A percentile compares a stretch with the other conserved stretches of the same genome.
phyloP scores from a whole-genome alignment of 2,113 vertebrate genomes.

The Elaphurus davidianus region DNA sequence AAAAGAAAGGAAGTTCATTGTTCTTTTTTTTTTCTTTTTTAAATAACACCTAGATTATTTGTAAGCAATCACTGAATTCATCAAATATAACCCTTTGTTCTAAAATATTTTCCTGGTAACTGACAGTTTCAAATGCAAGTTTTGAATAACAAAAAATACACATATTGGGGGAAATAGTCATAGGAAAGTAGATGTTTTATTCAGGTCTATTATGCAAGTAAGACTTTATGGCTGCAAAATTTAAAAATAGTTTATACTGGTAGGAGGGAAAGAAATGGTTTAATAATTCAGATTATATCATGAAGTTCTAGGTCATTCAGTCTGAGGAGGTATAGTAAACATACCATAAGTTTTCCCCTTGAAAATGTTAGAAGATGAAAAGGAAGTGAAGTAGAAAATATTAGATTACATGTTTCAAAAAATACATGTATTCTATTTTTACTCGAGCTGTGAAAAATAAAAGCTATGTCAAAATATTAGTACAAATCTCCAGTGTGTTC shows the following conservation, averaged over 20 bases:
- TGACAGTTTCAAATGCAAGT: not conserved
- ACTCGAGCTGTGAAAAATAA: slow-evolving; percentile 5
- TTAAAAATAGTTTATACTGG: not conserved
- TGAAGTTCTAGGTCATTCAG: not conserved
- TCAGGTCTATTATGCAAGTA: not conserved
- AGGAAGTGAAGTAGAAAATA: slow-evolving; percentile 38
- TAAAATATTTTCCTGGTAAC: not conserved
- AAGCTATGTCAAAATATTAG: not conserved
- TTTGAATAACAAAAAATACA: not conserved
- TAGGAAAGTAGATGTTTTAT: not conserved
- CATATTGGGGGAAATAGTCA: not conserved
- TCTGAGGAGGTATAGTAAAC: not conserved
- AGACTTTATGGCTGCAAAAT: not conserved
- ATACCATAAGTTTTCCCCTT: not conserved
- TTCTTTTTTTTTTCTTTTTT: not conserved
- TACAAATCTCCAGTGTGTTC: not conserved
- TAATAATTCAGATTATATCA: not conserved
- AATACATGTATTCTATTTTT: not conserved
- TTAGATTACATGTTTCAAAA: not conserved
- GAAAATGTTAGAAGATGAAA: not conserved
- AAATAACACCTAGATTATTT: not conserved
- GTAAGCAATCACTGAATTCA: not conserved
- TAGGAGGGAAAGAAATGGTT: not conserved
- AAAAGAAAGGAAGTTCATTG: not conserved
- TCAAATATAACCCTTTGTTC: not conserved